phyloP scores from a whole-genome alignment of 2,113 vertebrate species.

The Nothocercus nigrocapillus region DNA sequence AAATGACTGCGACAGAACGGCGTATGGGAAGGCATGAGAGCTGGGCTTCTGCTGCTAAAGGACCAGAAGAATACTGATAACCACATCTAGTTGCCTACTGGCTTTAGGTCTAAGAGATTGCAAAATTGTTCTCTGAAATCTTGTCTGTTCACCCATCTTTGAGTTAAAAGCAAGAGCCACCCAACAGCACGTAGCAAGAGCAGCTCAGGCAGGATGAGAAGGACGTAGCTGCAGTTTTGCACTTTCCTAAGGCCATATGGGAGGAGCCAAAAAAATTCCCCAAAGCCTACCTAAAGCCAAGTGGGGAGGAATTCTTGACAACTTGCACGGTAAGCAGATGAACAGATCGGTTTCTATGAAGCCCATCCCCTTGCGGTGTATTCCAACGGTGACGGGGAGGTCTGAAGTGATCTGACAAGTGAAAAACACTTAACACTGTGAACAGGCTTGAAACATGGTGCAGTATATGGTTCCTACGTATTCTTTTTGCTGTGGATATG shows the following conservation, averaged over 20 bases:
- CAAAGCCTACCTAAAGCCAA: neutral
- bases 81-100: neutral
- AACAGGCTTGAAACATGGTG: neutral
- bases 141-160: rapidly evolving
- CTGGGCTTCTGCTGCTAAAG: neutral
- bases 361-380: rapidly evolving
- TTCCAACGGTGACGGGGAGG: neutral
- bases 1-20: neutral
- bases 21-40: neutral
- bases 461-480: neutral
- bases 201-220: neutral
- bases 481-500: neutral
- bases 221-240: neutral
- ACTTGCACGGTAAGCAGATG: neutral
- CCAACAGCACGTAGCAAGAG: neutral
- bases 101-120: neutral
- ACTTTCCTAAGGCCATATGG: neutral
- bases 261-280: too few relatives aligned
- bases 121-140: neutral
- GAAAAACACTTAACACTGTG: neutral
- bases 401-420: neutral
- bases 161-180: neutral
- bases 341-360: neutral
- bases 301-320: neutral
- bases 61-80: neutral